phyloP scores from a whole-genome alignment of 2,888 invertebrate species.

The Drosophila meridiana region DNA sequence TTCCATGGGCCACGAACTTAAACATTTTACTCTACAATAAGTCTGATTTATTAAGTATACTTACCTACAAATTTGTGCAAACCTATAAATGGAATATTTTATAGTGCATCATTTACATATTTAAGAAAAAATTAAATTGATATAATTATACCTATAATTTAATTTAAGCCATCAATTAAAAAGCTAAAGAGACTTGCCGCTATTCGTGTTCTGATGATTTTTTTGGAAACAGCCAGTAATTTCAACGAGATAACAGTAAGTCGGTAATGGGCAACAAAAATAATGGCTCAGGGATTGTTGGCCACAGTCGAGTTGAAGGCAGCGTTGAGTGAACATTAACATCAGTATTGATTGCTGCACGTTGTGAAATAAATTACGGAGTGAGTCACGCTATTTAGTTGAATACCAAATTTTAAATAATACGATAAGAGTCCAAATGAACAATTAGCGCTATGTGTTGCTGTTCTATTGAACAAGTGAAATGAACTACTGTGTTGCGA shows the following conservation, averaged over 20 bases:
- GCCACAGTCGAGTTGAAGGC: background rate
- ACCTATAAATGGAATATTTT: no score
- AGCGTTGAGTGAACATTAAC: background rate
- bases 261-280: background rate
- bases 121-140: no score
- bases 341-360: background rate
- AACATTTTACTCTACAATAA: slow-evolving; percentile 35
- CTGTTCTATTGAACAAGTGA: background rate
- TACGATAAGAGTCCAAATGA: background rate
- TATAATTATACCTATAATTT: no score
- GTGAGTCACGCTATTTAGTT: background rate
- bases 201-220: no score
- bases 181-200: background rate
- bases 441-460: background rate
- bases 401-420: background rate
- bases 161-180: no score
- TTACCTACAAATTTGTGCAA: no score
- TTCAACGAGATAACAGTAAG: background rate
- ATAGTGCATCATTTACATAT: no score
- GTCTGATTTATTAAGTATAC: background rate
- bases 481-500: background rate
- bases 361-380: background rate
- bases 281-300: background rate
- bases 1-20: slow-evolving; percentile 63
- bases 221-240: background rate